These are phyloP conservation scores for Pissodes strobi DNA, from an alignment of 1,140 invertebrate genomes.

Conservation along the genomic window DNA sequence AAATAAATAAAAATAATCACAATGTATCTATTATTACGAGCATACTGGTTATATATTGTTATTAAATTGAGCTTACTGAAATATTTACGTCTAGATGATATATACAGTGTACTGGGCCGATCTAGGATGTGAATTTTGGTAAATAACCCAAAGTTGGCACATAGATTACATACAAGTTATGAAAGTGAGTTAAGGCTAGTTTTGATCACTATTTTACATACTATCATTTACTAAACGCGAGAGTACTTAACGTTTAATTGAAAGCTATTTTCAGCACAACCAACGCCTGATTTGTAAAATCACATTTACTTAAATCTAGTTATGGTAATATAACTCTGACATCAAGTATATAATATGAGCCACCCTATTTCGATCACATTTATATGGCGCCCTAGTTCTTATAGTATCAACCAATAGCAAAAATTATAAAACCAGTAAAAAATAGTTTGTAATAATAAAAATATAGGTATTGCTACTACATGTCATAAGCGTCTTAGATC, in stretches of 20 bases:
- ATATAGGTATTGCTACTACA: too few relatives aligned
- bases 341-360: conserved; percentile 14
- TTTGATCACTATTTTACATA: conserved; percentile 30
- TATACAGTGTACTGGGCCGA: too few relatives aligned
- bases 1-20: too few relatives aligned
- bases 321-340: conserved; percentile 8
- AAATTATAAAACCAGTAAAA: too few relatives aligned
- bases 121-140: background rate
- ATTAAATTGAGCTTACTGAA: too few relatives aligned
- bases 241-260: conserved; percentile 5
- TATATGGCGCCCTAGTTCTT: too few relatives aligned
- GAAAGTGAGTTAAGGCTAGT: conserved; percentile 28
- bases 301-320: conserved; percentile 26
- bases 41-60: too few relatives aligned
- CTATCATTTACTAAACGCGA: conserved; percentile 16
- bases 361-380: background rate
- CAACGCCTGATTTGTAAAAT: conserved; percentile 14
- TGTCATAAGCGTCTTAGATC: too few relatives aligned
- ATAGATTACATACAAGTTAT: conserved; percentile 25
- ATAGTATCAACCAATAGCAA: too few relatives aligned
- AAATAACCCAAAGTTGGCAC: conserved; percentile 22
- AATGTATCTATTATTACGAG: too few relatives aligned
- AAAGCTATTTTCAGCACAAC: conserved; percentile 22
- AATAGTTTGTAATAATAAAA: too few relatives aligned
- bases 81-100: too few relatives aligned